Base-by-base conservation (phyloP, 2,797 vertebrate species). In the Eulemur mongoz region DNA sequence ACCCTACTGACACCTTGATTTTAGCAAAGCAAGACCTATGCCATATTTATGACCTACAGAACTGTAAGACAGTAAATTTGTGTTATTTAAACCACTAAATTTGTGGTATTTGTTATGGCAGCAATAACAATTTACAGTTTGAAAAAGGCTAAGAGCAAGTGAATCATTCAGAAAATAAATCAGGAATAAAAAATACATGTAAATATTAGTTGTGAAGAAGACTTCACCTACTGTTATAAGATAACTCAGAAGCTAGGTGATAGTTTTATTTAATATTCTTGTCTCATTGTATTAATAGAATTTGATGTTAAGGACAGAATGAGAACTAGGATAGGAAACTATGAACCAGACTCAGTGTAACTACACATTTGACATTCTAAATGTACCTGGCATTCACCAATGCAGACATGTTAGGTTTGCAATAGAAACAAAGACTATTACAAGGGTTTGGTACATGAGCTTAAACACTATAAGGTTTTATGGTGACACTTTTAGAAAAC, bases 81-180 rank as follows among this genome's bases (percentile, higher is more conserved):
- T 61, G 12, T 45, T 88, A 35, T 63, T 88, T 70, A 91, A 84
- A 52, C 35, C 52, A 70, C 61, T 78, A 52, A 43, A 25, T 81
- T 81, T 91, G 14, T 75, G 14, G 20, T 72, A 50, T 65, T 76
- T 43, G 2, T 93, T 57, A 89, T 59, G 43, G 18, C 11, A 67
- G n/a, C 48, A 75, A 69, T 48, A 73, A 70, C 84, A 85, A 18
- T 75, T 50, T 73, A 85, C 0, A 61, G 48, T 80, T 83, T 84
- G 20, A 67, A 81, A 82, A 94, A 92, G 59, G 35, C 72, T 73
- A 83, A 70, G 63, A 73, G 15, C 30, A 79, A 22, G 61, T 83
- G 61, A 95, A 72, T 82, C 30, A 79, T 79, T 92, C 72, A 73
- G 40, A 73, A 97, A 78, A 69, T 54, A 78, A 23, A 87, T 79